Base-by-base conservation (phyloP, 2,113 vertebrate species). In the Cromileptes altivelis region DNA sequence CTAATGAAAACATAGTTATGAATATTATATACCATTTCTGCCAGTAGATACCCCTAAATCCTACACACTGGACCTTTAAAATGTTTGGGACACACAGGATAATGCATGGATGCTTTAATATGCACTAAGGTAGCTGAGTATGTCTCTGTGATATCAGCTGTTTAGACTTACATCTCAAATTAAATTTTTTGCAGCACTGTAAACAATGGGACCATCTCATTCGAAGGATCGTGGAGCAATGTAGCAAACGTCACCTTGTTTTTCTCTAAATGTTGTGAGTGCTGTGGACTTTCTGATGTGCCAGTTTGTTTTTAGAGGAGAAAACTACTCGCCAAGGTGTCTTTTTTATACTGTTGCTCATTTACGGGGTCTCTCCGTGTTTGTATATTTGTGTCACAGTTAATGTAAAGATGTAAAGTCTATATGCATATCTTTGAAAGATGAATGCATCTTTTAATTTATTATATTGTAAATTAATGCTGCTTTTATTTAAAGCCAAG, bases 181-280 rank as follows among this genome's bases (percentile, higher is more conserved):
- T 0, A 10, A 33, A 88, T 91, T 1, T 81, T 63, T 91, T 91
- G 52, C 93, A 96, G 96, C 78, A 82, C 91, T 47, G 13, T 89
- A 21, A 89, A 72, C 69, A 96, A 95, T 13, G 94, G 89, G 70
- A 96, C 85, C 1, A 2, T 94, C 62, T 86, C 80, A 27, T 96
- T 96, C 37, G 88, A 90, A 58, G 95, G 87, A 4, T 50, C 70
- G 0, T 96, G 96, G 96, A 86, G 7, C 71, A 60, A n/a, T 12
- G 88, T 94, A 21, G 69, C 55, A 80, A 94, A 96, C 5, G 92
- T 55, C 62, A 92, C 91, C 1, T 0, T 78, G 12, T 95, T 86
- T 87, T 91, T 96, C 0, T 79, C 68, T 3, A 81, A 88, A 17
- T 96, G 96, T 61, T 96, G 94, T 86, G 37, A 82, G 19, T 96